Percentiles rank a stretch among this genome's conserved stretches.
Evolutionary conservation across 2,113 vertebrate species (phyloP).

Genomic region (Brachypodius melanocephalos): DNA sequence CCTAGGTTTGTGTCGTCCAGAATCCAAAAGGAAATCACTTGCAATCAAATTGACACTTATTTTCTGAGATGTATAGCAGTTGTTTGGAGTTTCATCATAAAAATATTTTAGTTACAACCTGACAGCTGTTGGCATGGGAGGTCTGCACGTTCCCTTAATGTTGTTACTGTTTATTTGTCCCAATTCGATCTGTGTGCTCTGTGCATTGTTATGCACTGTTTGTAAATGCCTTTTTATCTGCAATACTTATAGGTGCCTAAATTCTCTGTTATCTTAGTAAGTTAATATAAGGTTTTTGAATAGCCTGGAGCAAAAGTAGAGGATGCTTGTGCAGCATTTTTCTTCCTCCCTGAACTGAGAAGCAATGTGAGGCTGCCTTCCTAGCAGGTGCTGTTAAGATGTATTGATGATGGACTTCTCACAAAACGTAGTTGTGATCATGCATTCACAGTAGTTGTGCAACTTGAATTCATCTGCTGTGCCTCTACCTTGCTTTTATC

Average conservation of each 20-base stretch:
- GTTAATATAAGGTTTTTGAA: neutral
- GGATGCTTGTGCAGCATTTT: neutral
- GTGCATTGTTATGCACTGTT: neutral
- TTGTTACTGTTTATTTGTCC: neutral
- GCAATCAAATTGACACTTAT: neutral
- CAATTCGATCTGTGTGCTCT: fast-evolving
- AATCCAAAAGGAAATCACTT: neutral
- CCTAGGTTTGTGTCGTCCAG: neutral
- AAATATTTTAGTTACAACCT: neutral
- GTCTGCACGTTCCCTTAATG: neutral
- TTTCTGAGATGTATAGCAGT: neutral
- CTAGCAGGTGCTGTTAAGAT: neutral
- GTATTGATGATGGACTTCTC: neutral
- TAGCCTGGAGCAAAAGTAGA: neutral
- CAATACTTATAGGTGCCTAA: neutral
- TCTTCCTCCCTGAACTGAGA: neutral
- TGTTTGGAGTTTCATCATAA: neutral
- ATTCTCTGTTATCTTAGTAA: neutral
- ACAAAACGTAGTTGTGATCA: neutral
- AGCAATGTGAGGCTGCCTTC: neutral
- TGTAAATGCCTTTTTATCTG: neutral
- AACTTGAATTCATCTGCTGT: neutral
- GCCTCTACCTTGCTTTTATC: neutral
- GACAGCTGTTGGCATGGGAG: neutral
- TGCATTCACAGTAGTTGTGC: neutral